Conservation (phyloP, 2,113 vertebrate genomes). For the Leuciscus idus region DNA sequence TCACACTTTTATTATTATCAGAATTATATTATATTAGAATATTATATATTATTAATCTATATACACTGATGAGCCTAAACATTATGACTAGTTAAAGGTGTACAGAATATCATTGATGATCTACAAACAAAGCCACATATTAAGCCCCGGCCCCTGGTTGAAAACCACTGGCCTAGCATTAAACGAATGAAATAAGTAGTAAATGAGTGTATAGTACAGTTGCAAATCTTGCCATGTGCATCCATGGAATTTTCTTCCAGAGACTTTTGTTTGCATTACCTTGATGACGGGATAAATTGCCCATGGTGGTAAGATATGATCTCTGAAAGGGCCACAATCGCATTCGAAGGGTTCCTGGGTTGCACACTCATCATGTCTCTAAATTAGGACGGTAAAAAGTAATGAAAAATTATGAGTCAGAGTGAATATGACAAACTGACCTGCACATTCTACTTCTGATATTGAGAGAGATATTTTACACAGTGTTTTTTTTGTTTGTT, state of each 20-base stretch:
- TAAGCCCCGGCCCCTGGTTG: too few species aligned
- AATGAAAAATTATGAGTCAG: not conserved
- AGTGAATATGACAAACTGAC: not conserved
- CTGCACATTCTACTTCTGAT: not conserved
- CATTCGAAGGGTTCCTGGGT: conserved; percentile 73
- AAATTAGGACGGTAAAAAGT: conserved; percentile 40
- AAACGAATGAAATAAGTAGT: too few species aligned
- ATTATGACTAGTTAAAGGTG: too few species aligned
- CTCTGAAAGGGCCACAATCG: conserved; percentile 83
- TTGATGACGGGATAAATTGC: conserved; percentile 85
- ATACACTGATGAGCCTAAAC: too few species aligned
- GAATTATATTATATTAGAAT: too few species aligned
- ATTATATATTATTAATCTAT: too few species aligned
- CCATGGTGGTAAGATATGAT: conserved; percentile 89
- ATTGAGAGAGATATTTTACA: not conserved
- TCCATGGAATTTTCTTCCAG: not conserved
- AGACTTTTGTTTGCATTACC: conserved; percentile 67
- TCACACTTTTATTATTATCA: too few species aligned
- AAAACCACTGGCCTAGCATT: too few species aligned
- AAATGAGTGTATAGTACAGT: not conserved
- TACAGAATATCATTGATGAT: too few species aligned
- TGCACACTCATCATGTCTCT: conserved; percentile 88
- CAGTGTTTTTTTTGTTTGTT: not conserved
- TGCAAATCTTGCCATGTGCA: not conserved
- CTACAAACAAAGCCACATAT: too few species aligned